phyloP scores from a whole-genome alignment of 2,113 vertebrate species.

The Perccottus glenii region DNA sequence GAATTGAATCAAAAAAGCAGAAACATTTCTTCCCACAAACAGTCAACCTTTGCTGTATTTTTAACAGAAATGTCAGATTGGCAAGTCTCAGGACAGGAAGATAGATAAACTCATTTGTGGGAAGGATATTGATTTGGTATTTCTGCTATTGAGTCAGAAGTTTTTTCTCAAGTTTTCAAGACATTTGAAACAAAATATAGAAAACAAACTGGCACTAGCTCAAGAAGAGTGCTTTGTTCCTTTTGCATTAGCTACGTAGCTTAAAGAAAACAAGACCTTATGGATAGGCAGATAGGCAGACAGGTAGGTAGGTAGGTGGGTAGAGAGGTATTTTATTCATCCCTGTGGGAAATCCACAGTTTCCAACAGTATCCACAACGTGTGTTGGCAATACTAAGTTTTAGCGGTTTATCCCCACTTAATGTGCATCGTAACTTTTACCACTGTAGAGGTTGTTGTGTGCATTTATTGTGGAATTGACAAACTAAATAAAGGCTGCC shows the following conservation, averaged over 20 bases:
- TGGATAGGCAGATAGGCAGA: too few relatives aligned
- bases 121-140: not conserved
- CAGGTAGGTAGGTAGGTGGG: too few relatives aligned
- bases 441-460: not conserved
- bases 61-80: slow-evolving; percentile 1
- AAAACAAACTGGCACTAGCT: too few relatives aligned
- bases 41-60: not conserved
- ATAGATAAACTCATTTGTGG: not conserved
- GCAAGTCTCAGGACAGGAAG: not conserved
- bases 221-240: too few relatives aligned
- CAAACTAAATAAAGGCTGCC: not conserved
- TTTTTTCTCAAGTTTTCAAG: not conserved
- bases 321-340: too few relatives aligned
- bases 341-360: too few relatives aligned
- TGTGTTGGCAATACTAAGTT: too few relatives aligned
- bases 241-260: too few relatives aligned
- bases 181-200: too few relatives aligned
- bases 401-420: not conserved
- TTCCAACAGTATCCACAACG: too few relatives aligned
- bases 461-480: not conserved
- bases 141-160: not conserved
- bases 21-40: not conserved
- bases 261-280: too few relatives aligned
- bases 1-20: slow-evolving; percentile 3
- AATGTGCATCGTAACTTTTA: not conserved